Evolutionary conservation across 2,113 vertebrate genomes (phyloP).

Genomic region (Elgaria multicarinata): DNA sequence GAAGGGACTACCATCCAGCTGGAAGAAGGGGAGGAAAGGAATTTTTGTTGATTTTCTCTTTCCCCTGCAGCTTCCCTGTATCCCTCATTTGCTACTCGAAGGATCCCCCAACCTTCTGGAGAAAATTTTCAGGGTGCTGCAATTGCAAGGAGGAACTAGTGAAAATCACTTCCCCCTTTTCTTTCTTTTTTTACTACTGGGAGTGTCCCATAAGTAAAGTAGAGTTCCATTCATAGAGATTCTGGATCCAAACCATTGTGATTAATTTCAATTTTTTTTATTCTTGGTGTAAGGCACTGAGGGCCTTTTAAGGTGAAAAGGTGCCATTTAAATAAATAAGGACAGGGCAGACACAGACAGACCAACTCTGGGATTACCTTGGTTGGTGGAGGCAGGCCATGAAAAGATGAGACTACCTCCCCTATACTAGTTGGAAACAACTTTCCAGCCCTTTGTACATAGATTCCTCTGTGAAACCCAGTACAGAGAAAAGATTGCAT

Average conservation of each 20-base stretch:
- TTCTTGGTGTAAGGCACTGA: neutral
- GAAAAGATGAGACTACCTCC: neutral
- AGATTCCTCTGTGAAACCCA: neutral
- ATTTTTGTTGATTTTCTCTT: neutral
- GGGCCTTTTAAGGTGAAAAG: neutral
- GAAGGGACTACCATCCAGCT: neutral
- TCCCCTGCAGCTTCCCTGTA: neutral
- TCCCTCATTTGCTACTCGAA: neutral
- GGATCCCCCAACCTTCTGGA: neutral
- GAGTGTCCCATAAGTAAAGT: neutral
- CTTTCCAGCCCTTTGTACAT: neutral
- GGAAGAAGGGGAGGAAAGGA: neutral
- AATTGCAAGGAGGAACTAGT: neutral
- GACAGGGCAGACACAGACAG: neutral
- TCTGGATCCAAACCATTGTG: neutral
- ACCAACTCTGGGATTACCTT: neutral
- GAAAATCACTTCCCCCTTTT: neutral
- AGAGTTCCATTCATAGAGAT: neutral
- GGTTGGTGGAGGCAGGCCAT: neutral
- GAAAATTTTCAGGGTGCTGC: neutral
- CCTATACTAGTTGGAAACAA: neutral
- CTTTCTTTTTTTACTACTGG: neutral
- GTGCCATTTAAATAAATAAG: neutral
- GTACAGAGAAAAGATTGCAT: neutral
- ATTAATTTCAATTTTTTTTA: neutral